phyloP scores from a whole-genome alignment of 2,113 vertebrate genomes.

The Ariopsis seemanni region DNA sequence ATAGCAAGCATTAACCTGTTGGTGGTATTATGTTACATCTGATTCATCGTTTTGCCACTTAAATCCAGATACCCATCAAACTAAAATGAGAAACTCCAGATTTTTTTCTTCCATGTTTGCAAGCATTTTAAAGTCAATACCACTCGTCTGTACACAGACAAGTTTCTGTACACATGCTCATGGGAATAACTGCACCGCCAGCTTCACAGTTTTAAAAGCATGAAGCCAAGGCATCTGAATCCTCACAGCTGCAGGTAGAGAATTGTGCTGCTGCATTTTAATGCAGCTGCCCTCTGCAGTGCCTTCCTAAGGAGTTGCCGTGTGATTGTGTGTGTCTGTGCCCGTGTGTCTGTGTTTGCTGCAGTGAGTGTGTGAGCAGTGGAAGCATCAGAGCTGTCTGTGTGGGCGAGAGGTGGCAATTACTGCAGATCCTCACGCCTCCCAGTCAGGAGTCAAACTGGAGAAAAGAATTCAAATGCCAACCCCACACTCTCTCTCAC shows the following conservation, averaged over 20 bases:
- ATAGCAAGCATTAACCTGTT: too few species aligned
- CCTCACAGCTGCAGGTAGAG: slow-evolving; percentile 1
- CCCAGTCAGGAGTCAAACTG: slow-evolving; percentile 35
- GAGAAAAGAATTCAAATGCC: slow-evolving; percentile 27
- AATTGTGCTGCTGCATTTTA: slow-evolving; percentile 13
- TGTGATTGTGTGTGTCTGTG: slow-evolving; percentile 14
- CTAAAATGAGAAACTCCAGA: not conserved
- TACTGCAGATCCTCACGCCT: slow-evolving; percentile 54
- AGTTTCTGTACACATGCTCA: not conserved
- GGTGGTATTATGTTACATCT: too few species aligned
- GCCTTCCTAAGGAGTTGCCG: slow-evolving; percentile 14
- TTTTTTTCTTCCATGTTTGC: not conserved
- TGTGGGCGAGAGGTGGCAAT: slow-evolving; percentile 58
- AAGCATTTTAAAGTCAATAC: not conserved
- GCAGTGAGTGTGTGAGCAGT: slow-evolving; percentile 38
- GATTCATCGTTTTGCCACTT: too few species aligned
- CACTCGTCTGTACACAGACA: not conserved
- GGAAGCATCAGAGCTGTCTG: slow-evolving; percentile 45
- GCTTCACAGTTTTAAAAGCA: not conserved
- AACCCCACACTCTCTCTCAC: not conserved
- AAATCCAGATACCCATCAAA: not conserved
- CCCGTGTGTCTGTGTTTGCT: slow-evolving; percentile 7
- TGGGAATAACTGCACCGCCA: not conserved
- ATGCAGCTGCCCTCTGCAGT: slow-evolving; percentile 39
- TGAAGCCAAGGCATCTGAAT: not conserved